A percentile compares a stretch with the other conserved stretches of the same genome.
Evolutionary conservation across 2,888 invertebrate species (phyloP).

Genomic region (Diaphora mendica): DNA sequence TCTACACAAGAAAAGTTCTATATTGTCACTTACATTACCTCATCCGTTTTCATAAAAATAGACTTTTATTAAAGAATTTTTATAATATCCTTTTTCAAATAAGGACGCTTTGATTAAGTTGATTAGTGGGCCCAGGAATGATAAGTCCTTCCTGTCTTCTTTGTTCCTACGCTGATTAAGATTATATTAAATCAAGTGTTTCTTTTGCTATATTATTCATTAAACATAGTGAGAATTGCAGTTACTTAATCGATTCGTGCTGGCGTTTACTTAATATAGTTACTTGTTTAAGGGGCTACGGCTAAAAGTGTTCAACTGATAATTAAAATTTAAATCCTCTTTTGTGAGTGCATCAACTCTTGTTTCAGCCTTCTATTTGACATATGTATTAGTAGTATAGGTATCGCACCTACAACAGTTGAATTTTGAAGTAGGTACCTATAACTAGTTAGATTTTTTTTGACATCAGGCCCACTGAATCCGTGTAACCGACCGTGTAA

Average conservation of each 20-base stretch:
- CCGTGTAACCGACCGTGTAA: constrained; percentile 13
- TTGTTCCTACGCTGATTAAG: background rate
- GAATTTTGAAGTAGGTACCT: no score
- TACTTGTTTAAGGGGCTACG: no score
- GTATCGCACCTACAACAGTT: no score
- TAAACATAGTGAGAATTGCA: background rate
- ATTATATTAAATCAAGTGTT: background rate
- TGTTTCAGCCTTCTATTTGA: no score
- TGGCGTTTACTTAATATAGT: no score
- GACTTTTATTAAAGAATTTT: background rate
- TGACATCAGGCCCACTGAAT: constrained; percentile 6
- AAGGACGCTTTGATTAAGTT: background rate
- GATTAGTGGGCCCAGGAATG: background rate
- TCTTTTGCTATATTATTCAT: background rate
- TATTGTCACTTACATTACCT: background rate
- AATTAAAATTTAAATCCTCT: no score
- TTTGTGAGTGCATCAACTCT: no score
- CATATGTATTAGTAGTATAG: no score
- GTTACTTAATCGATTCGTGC: no score
- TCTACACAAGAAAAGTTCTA: background rate
- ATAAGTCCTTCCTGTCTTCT: background rate
- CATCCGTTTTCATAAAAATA: no score
- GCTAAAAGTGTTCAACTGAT: no score
- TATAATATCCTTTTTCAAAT: background rate
- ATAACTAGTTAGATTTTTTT: background rate